These are phyloP conservation scores for Lucinisca nassula DNA, from an alignment of 2,888 invertebrate genomes.

Conservation along the genomic window DNA sequence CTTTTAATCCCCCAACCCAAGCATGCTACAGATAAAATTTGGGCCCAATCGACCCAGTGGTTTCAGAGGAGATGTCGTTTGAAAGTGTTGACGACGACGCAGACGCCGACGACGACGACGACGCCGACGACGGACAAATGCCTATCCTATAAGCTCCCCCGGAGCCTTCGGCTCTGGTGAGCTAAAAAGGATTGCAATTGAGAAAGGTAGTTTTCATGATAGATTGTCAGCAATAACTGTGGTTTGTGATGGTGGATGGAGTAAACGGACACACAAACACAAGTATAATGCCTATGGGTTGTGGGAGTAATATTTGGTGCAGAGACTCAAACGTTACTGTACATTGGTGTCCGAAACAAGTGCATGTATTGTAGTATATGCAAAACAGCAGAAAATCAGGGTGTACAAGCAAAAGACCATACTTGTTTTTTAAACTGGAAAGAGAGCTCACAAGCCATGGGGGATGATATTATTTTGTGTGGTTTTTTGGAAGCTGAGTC, in stretches of 20 bases:
- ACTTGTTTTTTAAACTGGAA: conserved; percentile 64
- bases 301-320: conserved; percentile 65
- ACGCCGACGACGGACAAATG: too few species aligned
- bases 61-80: too few species aligned
- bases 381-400: conserved; percentile 17
- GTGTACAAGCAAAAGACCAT: conserved; percentile 23
- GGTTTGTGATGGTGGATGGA: conserved; percentile 69
- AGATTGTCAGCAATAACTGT: conserved; percentile 54
- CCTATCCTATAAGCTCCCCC: too few species aligned
- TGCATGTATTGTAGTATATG: conserved; percentile 67
- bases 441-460: conserved; percentile 52
- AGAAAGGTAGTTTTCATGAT: conserved; percentile 23
- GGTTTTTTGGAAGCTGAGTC: conserved; percentile 61
- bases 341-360: conserved; percentile 70
- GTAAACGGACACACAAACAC: conserved; percentile 66
- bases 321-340: conserved; percentile 60
- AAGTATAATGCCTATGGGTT: conserved; percentile 66
- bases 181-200: conserved; percentile 27
- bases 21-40: too few species aligned
- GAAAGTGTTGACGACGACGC: too few species aligned
- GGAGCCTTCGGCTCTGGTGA: too few species aligned
- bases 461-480: conserved; percentile 21
- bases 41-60: too few species aligned
- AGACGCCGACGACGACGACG: too few species aligned
- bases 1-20: too few species aligned